Evolutionary conservation across 1,140 invertebrate species (phyloP), one percentile per base, ranked within the genome.

Genomic region (Listronotus bonariensis): DNA sequence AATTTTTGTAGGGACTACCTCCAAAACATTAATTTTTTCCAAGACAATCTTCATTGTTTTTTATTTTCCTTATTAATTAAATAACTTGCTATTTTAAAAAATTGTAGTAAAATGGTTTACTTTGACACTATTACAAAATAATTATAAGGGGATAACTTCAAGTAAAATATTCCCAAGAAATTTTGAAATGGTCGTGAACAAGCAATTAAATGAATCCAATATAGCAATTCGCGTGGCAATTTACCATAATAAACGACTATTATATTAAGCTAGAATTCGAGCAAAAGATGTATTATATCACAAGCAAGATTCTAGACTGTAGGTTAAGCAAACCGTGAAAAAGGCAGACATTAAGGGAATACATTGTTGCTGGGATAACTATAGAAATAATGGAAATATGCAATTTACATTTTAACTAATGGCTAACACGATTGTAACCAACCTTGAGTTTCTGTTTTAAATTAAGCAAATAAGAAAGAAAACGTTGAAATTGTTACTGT

Each of bases 341-440:
- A 60, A 60, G 58, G 58, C 48, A 60, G 58, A 31, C 58, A 60
- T 60, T 60, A 60, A 60, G 58, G 54, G 36, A 18, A 60, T 51
- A 46, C 46, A 41, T 51, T 60, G 58, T 60, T 60, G 58, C 56
- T 43, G 43, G 32, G 32, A 58, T 17, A 17, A 48, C 45, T 17
- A 58, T 9, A 42, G 43, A 31, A 58, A 48, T 41, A 34, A 56
- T 56, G 53, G 38, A 56, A 56, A 56, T 38, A 11, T 26, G 53
- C 34, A 58, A 58, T 58, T 58, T 58, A 42, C 56, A 58, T 58
- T 58, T 58, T 58, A 58, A 48, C 56, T 58, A 58, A 58, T 48
- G 45, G 20, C 31, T 40, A 18, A 31, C n/a, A 15, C 31, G 34
- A 36, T 36, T 36, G 3, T 36, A 36, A 2, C 11, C 34, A 36